Conservation (phyloP, 37 sponge, comb jelly and placozoan species). For the Bolinopsis microptera region DNA sequence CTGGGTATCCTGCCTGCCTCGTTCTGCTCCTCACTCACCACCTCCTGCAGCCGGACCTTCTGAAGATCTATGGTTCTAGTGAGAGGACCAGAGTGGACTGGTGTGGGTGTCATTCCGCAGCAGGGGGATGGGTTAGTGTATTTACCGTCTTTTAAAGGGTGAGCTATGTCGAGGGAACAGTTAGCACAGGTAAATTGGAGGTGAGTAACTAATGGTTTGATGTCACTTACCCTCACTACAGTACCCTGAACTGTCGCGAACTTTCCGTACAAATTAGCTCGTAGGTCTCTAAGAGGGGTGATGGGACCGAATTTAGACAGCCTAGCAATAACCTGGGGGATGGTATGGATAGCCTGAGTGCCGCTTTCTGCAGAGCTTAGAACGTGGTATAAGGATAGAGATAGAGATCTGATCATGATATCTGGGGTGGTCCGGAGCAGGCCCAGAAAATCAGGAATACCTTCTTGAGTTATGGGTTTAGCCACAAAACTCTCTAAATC, state of each 20-base stretch:
- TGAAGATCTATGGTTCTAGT: conserved; percentile 89
- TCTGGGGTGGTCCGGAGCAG: conserved; percentile 33
- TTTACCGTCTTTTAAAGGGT: conserved; percentile 83
- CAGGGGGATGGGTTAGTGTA: conserved; percentile 83
- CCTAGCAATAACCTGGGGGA: conserved; percentile 28
- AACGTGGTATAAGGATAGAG: conserved; percentile 50
- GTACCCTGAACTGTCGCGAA: conserved; percentile 87
- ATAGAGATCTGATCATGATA: conserved; percentile 8
- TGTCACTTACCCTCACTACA: conserved; percentile 86
- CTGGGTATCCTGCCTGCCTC: conserved; percentile 90
- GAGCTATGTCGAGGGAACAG: conserved; percentile 73
- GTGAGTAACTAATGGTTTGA: conserved; percentile 86
- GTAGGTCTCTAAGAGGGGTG: conserved; percentile 64
- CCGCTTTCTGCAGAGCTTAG: conserved; percentile 2
- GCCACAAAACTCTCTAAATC: neutral
- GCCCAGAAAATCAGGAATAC: conserved; percentile 15
- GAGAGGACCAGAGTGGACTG: conserved; percentile 74
- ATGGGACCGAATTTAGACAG: conserved; percentile 6
- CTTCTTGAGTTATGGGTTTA: neutral
- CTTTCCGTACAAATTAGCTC: conserved; percentile 72
- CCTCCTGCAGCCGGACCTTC: conserved; percentile 85
- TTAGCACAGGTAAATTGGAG: conserved; percentile 83
- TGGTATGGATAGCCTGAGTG: neutral
- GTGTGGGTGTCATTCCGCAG: conserved; percentile 70
- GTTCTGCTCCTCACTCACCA: conserved; percentile 72